Evolutionary conservation across 2,888 invertebrate genomes (phyloP).

Genomic region (Biston betularia): DNA sequence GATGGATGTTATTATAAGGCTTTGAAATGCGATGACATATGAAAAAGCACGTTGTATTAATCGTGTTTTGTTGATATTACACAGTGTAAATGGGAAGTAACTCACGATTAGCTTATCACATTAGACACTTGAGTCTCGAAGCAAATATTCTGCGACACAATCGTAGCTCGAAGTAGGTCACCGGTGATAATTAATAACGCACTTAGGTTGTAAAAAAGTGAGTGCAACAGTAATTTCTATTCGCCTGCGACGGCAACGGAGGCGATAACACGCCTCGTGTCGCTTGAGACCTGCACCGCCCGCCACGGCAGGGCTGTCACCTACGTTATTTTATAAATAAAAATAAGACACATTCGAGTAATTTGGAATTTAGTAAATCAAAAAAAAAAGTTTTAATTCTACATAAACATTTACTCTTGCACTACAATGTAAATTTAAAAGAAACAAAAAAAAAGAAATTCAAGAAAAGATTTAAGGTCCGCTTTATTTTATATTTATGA

Average conservation of each 20-base stretch:
- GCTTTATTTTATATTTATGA: neutral
- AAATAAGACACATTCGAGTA: neutral
- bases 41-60: slow-evolving; percentile 22
- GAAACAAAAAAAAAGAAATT: slow-evolving; percentile 1
- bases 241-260: slow-evolving; percentile 68
- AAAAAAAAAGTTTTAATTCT: too few relatives aligned
- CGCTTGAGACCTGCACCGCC: slow-evolving; percentile 66
- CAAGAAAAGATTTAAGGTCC: too few relatives aligned
- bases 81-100: slow-evolving; percentile 34
- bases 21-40: slow-evolving; percentile 31
- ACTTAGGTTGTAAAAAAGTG: slow-evolving; percentile 65
- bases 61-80: slow-evolving; percentile 23
- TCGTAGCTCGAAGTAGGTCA: slow-evolving; percentile 56
- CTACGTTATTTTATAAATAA: neutral
- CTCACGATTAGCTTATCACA: slow-evolving; percentile 41
- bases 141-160: slow-evolving; percentile 45
- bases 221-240: slow-evolving; percentile 71
- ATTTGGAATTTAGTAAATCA: neutral
- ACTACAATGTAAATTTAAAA: too few relatives aligned
- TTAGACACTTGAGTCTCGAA: slow-evolving; percentile 32
- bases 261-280: slow-evolving; percentile 79
- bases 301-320: slow-evolving; percentile 67
- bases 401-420: too few relatives aligned
- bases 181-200: slow-evolving; percentile 57
- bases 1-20: slow-evolving; percentile 59